phyloP scores from a whole-genome alignment of 2,888 invertebrate genomes.

The Dicyrtomina minuta region DNA sequence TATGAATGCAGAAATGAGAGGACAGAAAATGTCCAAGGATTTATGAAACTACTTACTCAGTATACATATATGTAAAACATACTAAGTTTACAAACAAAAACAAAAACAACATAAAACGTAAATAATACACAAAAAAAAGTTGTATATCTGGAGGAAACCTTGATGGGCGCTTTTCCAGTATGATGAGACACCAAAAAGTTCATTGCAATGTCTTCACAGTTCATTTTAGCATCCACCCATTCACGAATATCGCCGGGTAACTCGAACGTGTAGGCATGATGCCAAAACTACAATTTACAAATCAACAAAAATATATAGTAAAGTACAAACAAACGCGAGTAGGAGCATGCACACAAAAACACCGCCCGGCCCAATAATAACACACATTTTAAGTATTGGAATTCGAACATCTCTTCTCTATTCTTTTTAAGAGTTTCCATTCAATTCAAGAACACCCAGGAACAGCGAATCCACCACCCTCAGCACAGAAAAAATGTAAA shows the following conservation, averaged over 20 bases:
- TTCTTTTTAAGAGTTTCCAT: too few relatives aligned
- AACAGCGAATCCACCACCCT: too few relatives aligned
- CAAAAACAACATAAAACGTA: not conserved
- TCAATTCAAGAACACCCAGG: too few relatives aligned
- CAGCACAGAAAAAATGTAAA: too few relatives aligned
- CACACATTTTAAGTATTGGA: too few relatives aligned
- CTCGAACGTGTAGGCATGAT: conserved; percentile 84
- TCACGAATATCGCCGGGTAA: conserved; percentile 81
- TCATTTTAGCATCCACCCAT: conserved; percentile 95
- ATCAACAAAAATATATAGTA: conserved; percentile 35
- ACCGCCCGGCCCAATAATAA: too few relatives aligned
- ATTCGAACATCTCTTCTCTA: too few relatives aligned
- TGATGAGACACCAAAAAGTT: conserved; percentile 92
- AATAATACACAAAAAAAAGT: not conserved
- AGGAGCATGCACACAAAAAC: conserved; percentile 6
- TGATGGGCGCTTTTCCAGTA: conserved; percentile 88
- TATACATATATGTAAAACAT: not conserved
- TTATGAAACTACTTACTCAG: not conserved
- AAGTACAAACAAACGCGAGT: conserved; percentile 27
- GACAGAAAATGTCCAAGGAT: not conserved
- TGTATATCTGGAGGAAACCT: conserved; percentile 8
- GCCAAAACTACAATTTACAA: conserved; percentile 69
- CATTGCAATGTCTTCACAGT: conserved; percentile 98
- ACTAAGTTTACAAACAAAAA: too few relatives aligned
- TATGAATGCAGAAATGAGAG: not conserved